phyloP scores from a whole-genome alignment of 2,888 invertebrate species.

The Spisula solida region DNA sequence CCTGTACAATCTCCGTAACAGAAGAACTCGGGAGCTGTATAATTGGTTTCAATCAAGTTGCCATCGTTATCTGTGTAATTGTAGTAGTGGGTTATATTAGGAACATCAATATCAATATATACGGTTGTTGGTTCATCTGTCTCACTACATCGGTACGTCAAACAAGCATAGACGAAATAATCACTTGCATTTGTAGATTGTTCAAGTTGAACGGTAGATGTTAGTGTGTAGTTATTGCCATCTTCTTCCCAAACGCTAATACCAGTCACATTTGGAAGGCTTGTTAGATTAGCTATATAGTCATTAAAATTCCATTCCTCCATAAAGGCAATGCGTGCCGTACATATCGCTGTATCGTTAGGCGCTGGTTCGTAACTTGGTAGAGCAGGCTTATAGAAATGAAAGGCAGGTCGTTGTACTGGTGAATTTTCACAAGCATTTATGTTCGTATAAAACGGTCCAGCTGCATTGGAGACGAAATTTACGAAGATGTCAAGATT shows the following conservation, averaged over 20 bases:
- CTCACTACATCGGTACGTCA: conserved; percentile 48
- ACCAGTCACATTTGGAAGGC: conserved; percentile 28
- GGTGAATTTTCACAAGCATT: conserved; percentile 29
- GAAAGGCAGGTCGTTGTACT: conserved; percentile 44
- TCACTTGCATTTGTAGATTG: neutral
- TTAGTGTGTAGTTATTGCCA: conserved; percentile 31
- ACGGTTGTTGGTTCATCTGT: conserved; percentile 41
- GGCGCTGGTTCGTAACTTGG: conserved; percentile 55
- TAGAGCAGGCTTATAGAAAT: conserved; percentile 47
- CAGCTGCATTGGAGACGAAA: conserved; percentile 27
- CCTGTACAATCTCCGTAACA: conserved; percentile 20
- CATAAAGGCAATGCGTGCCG: conserved; percentile 44
- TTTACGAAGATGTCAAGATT: conserved; percentile 46
- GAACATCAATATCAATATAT: conserved; percentile 41
- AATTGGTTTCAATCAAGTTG: neutral
- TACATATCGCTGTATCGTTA: conserved; percentile 46
- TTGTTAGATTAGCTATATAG: neutral
- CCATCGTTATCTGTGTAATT: conserved; percentile 12
- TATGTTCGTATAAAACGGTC: conserved; percentile 45
- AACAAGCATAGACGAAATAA: conserved; percentile 39
- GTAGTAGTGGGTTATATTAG: neutral
- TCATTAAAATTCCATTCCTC: conserved; percentile 28
- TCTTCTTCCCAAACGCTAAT: conserved; percentile 43
- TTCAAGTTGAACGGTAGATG: conserved; percentile 25
- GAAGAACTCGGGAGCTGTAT: conserved; percentile 4